Percentiles rank a stretch among this genome's conserved stretches.
phyloP scores from a whole-genome alignment of 2,888 invertebrate species.

The Apodemia zela region DNA sequence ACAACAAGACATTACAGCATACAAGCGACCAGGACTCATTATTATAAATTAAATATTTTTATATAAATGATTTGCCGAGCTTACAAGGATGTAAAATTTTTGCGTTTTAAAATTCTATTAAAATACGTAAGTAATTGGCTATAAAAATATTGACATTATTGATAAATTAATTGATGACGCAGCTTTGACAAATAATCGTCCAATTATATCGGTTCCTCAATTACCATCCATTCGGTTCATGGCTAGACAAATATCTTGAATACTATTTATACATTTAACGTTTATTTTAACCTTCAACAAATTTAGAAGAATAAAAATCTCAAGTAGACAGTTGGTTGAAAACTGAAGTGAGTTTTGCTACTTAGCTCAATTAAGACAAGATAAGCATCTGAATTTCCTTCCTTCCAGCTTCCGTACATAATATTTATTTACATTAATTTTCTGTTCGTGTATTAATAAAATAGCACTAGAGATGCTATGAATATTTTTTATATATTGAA shows the following conservation, averaged over 20 bases:
- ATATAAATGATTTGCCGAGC: neutral
- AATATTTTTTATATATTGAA: too few relatives aligned
- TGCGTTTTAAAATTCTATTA: slow-evolving; percentile 14
- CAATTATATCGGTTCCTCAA: slow-evolving; percentile 14
- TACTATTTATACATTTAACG: slow-evolving; percentile 4
- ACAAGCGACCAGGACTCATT: neutral
- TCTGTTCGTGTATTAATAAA: too few relatives aligned
- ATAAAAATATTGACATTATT: slow-evolving; percentile 15
- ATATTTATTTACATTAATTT: too few relatives aligned
- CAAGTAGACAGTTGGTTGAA: neutral
- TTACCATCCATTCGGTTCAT: slow-evolving; percentile 11
- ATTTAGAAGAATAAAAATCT: neutral
- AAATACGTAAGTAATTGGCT: neutral
- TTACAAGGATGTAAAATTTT: neutral
- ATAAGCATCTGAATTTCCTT: too few relatives aligned
- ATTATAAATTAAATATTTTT: neutral
- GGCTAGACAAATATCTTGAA: slow-evolving; percentile 15
- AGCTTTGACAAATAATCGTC: slow-evolving; percentile 12
- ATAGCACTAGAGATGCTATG: too few relatives aligned
- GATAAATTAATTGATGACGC: slow-evolving; percentile 13
- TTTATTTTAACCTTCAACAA: slow-evolving; percentile 5
- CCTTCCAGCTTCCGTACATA: too few relatives aligned
- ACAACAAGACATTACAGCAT: too few relatives aligned
- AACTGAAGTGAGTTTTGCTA: neutral
- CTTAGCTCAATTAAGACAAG: too few relatives aligned